Conservation (phyloP, 2,797 vertebrate species). For the Labroides dimidiatus region DNA sequence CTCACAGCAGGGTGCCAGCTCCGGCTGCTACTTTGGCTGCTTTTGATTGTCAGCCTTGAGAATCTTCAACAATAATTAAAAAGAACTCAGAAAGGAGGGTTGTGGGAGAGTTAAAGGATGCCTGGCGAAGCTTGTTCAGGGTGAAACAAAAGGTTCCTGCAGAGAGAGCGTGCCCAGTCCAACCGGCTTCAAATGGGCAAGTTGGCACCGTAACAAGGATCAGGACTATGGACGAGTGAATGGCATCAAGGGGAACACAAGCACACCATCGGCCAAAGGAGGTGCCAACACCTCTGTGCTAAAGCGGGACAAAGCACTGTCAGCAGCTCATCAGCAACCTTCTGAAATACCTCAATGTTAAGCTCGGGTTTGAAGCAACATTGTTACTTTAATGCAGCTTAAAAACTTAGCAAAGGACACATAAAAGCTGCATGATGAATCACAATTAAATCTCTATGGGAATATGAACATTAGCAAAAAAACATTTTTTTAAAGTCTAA, state of each 20-base stretch:
- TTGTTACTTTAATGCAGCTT: slow-evolving; percentile 3
- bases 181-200: slow-evolving; percentile 55
- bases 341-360: slow-evolving; percentile 63
- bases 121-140: slow-evolving; percentile 45
- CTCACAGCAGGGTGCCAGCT: slow-evolving; percentile 39
- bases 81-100: slow-evolving; percentile 1
- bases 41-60: slow-evolving; percentile 40
- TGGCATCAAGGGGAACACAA: slow-evolving; percentile 55
- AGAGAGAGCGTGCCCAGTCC: slow-evolving; percentile 57
- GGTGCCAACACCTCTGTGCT: slow-evolving; percentile 65
- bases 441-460: too few species aligned
- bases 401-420: slow-evolving; percentile 12
- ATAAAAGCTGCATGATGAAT: background rate
- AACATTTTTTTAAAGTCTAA: too few species aligned
- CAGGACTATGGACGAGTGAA: slow-evolving; percentile 39
- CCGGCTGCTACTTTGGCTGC: slow-evolving; percentile 15
- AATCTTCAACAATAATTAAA: slow-evolving; percentile 21
- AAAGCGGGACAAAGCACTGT: slow-evolving; percentile 66
- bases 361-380: slow-evolving; percentile 16
- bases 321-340: slow-evolving; percentile 61
- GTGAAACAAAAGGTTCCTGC: slow-evolving; percentile 57
- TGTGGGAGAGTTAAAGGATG: slow-evolving; percentile 29
- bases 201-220: slow-evolving; percentile 63
- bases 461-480: too few species aligned
- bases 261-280: slow-evolving; percentile 25